Evolutionary conservation across 2,113 vertebrate species (phyloP).

Genomic region (Malurus elegans): DNA sequence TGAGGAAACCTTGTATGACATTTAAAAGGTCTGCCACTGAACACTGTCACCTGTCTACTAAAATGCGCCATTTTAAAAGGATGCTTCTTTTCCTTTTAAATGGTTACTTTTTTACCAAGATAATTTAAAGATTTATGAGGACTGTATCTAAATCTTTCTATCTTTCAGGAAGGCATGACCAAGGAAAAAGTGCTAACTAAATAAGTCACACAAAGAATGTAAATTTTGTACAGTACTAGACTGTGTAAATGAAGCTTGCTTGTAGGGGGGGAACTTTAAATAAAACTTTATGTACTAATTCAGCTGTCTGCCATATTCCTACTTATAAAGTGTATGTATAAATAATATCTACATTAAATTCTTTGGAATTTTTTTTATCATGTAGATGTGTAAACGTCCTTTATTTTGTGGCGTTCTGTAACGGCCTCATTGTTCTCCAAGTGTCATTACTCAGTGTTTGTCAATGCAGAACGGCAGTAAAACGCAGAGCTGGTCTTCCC

Average conservation of each 20-base stretch:
- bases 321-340: constrained; percentile 63
- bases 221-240: constrained; percentile 87
- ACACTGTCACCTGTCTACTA: constrained; percentile 61
- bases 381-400: constrained; percentile 29
- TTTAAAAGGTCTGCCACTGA: constrained; percentile 60
- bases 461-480: fast-evolving
- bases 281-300: constrained; percentile 86
- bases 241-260: constrained; percentile 87
- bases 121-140: constrained; percentile 76
- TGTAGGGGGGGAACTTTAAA: constrained; percentile 84
- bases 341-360: constrained; percentile 64
- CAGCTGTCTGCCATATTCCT: constrained; percentile 68
- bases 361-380: constrained; percentile 64
- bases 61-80: constrained; percentile 71
- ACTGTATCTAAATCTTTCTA: constrained; percentile 80
- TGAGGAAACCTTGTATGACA: constrained; percentile 51
- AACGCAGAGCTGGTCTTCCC: fast-evolving
- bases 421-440: not conserved
- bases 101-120: constrained; percentile 70
- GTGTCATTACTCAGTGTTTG: not conserved
- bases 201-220: constrained; percentile 77
- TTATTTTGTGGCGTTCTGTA: not conserved
- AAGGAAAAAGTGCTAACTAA: constrained; percentile 75
- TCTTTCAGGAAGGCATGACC: constrained; percentile 79
- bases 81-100: constrained; percentile 74